Conservation (phyloP, 37 sponge, comb jelly and placozoan genomes). For the Chondrilla cf. caribensis region DNA sequence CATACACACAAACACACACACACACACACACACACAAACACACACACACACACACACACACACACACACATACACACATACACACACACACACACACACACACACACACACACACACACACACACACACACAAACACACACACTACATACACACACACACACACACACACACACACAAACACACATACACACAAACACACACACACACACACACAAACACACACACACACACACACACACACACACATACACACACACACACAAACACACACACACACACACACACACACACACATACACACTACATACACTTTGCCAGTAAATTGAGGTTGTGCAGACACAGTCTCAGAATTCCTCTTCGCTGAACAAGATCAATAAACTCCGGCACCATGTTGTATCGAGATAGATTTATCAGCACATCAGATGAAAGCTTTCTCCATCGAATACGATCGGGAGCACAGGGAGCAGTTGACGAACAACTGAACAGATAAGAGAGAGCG, state of each 20-base stretch:
- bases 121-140: too few species aligned
- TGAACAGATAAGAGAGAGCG: conserved; percentile 1
- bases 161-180: background rate
- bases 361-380: conserved; percentile 7
- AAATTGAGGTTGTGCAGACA: conserved; percentile 3
- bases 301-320: background rate
- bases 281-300: too few species aligned
- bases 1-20: too few species aligned
- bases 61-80: too few species aligned
- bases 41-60: too few species aligned
- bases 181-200: background rate
- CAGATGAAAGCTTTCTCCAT: conserved; percentile 79
- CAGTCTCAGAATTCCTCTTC: conserved; percentile 9
- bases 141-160: too few species aligned
- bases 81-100: too few species aligned
- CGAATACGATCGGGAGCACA: conserved; percentile 61
- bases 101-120: too few species aligned
- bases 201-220: background rate
- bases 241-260: background rate
- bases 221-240: background rate
- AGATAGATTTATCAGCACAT: conserved; percentile 54
- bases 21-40: too few species aligned
- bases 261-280: conserved; percentile 4
- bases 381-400: conserved; percentile 33
- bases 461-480: conserved; percentile 19